Conservation (phyloP, 2,797 vertebrate genomes). For the Malacoraja senta region DNA sequence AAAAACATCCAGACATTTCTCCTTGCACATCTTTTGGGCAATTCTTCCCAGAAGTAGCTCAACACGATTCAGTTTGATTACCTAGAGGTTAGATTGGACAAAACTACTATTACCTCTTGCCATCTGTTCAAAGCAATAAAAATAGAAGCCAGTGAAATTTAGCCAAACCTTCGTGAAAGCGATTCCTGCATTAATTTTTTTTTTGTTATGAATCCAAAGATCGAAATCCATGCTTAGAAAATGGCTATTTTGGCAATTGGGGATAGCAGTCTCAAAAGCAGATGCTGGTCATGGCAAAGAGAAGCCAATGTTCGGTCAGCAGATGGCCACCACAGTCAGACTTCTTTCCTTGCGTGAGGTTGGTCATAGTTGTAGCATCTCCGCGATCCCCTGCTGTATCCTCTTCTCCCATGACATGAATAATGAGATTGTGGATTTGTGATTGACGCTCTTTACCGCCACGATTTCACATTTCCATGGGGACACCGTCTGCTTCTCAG, state of each 20-base stretch:
- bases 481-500: no score
- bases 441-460: no score
- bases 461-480: no score
- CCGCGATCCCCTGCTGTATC: no score
- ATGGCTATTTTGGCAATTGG: not conserved
- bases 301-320: not conserved
- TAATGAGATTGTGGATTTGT: no score
- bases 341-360: no score
- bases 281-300: not conserved
- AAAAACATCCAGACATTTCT: not conserved
- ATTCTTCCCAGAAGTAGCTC: not conserved
- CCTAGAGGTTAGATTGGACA: conserved; percentile 18
- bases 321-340: no score
- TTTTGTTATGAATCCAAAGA: not conserved
- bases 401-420: no score
- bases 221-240: not conserved
- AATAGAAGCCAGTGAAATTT: not conserved
- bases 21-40: not conserved
- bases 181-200: not conserved
- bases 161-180: not conserved
- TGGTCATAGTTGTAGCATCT: no score
- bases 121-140: not conserved
- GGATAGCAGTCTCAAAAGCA: not conserved
- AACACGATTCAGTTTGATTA: not conserved
- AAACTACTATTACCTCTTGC: not conserved